Percentiles rank a stretch among this genome's conserved stretches.
Evolutionary conservation across 1,140 invertebrate species (phyloP).

Genomic region (Coenobita brevimanus): DNA sequence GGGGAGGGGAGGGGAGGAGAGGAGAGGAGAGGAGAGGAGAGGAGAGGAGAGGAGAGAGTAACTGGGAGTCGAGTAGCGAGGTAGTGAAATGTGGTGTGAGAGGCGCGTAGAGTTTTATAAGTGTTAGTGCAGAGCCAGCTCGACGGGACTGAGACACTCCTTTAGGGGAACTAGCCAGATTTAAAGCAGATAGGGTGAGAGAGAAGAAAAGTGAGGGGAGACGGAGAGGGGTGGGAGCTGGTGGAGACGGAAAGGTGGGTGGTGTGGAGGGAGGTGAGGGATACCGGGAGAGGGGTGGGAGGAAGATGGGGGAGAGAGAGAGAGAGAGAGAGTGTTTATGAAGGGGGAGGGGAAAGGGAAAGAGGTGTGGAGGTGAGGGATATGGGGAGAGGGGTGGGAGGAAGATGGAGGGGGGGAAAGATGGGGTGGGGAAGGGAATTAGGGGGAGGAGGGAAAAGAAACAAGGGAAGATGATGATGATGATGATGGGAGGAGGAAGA

Average conservation of each 20-base stretch:
- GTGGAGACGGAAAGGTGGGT: not conserved
- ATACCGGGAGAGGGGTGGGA: not conserved
- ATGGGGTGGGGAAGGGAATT: too few species aligned
- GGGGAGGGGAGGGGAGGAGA: not conserved
- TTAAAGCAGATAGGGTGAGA: too few species aligned
- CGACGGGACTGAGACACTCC: too few species aligned
- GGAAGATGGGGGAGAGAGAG: not conserved
- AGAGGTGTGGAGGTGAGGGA: not conserved
- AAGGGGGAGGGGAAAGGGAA: not conserved
- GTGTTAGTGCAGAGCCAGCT: too few species aligned
- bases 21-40: not conserved
- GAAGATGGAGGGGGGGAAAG: not conserved
- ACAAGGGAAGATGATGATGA: not conserved
- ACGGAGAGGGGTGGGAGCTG: not conserved
- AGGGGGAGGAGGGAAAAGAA: not conserved
- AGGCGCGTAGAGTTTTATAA: too few species aligned
- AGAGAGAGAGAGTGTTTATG: not conserved
- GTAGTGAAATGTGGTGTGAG: not conserved
- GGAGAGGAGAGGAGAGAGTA: too few species aligned
- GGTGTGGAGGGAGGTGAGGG: not conserved
- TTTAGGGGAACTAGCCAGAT: too few species aligned
- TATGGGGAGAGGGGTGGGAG: not conserved
- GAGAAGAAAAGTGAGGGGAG: not conserved
- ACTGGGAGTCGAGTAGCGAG: not conserved
- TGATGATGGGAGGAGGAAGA: not conserved